Base-by-base conservation (phyloP, 2,888 invertebrate species). In the Pandemis corylana region DNA sequence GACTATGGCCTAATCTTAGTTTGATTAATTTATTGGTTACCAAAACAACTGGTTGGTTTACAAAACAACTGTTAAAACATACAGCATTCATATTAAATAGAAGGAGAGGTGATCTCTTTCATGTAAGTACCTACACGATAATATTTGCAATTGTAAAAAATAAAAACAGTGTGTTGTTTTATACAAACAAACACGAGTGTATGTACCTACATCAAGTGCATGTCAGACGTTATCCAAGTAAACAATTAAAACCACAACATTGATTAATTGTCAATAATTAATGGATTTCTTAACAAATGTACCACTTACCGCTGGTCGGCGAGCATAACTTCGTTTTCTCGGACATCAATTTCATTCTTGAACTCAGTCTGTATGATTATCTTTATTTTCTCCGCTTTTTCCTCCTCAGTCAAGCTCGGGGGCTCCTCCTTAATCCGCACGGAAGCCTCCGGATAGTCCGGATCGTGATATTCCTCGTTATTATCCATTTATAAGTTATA, bases 361-460 rank as follows among this genome's bases (percentile, higher is more conserved):
- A 98, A 97, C 89, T 98, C 97, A 75, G 95, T 95, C 79, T 95
- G 95, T 46, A 98, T 95, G 69, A 97, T 96, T 42, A 93, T 90
- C 78, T 95, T 93, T 76, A 96, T 95, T 87, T 94, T 95, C 36
- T 89, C 86, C 51, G 90, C 82, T 85, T 92, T 91, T 80, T 92
- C 90, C 67, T 94, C 95, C 70, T 92, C 90, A 0, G 87, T 79
- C 28, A 84, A 49, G 49, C 75, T 83, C 63, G 79, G 80, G 0
- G 83, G 79, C 75, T 89, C 89, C 74, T 89, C 88, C 74, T 88
- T 87, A 3, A 85, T 82, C 68, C 81, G 80, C 41, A 82, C 80
- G 10, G 86, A 79, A 7, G 80, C 83, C 73, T 89, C 94, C 12
- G 93, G 90, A 81, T 96, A 96, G 80, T 96, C 96, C 5, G 96